Base-by-base conservation (phyloP, 2,113 vertebrate genomes). In the Solenodon paradoxus region DNA sequence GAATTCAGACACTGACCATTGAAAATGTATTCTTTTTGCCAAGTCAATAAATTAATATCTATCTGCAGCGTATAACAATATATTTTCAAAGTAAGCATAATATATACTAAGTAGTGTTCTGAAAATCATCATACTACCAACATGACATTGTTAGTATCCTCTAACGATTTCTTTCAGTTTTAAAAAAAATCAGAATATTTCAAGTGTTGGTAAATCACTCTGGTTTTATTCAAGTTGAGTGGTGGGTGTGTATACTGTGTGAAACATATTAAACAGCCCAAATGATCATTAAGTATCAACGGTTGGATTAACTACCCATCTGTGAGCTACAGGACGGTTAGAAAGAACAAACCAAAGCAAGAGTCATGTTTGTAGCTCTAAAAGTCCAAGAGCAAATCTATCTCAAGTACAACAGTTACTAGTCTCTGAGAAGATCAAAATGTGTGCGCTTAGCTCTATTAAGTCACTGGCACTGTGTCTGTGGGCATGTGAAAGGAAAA, bases 191-290 rank as follows among this genome's bases (percentile, higher is more conserved):
- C 4, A 63, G 59, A 26, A 9, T 2, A 26, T 72, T 88, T 88
- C 68, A 74, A 53, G 79, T 96, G 84, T 90, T 17, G 0, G 45
- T 40, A 47, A 22, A 88, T 68, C 40, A 96, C 22, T n/a, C 92
- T 80, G 72, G 69, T 78, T 92, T 95, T 68, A 88, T 45, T 78
- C 72, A 51, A 97, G 96, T 97, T 95, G 32, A 11, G 42, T 61
- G 11, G 40, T 42, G 15, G 8, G 12, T 83, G 63, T 49, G 64
- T 47, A 97, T 96, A 92, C 0, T 1, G 79, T 63, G 26, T 84
- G 80, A 75, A 30, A 90, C 2, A 88, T n/a, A n/a, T n/a, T n/a
- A 49, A 82, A 93, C 13, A 88, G 81, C 47, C 38, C n/a, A 93
- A 92, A 97, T 47, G 42, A 69, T 96, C 59, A 88, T 10, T n/a